Evolutionary conservation across 2,113 vertebrate genomes (phyloP).

Genomic region (Chaetura pelagica): DNA sequence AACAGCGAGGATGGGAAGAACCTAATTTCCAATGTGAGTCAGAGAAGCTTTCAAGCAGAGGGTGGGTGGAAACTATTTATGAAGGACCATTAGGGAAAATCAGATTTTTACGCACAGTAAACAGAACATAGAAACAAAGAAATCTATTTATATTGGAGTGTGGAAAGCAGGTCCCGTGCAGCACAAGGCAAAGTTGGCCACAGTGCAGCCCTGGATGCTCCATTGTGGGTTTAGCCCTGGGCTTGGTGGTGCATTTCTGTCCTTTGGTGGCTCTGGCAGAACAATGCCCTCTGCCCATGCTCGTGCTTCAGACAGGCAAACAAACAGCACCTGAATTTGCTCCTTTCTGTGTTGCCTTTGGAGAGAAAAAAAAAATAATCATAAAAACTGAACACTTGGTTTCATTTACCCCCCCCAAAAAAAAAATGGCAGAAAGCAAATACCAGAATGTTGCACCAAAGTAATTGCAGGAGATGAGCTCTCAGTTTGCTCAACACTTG

Average conservation of each 20-base stretch:
- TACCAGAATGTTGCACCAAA: neutral
- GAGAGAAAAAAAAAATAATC: neutral
- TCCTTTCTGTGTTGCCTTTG: neutral
- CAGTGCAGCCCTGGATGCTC: neutral
- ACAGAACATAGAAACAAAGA: conserved; percentile 45
- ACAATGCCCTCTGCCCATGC: neutral
- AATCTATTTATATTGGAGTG: conserved; percentile 48
- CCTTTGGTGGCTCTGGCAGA: neutral
- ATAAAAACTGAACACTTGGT: neutral
- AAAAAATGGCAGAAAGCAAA: neutral
- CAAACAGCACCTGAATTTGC: neutral
- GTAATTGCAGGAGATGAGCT: neutral
- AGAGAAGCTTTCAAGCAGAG: conserved; percentile 68
- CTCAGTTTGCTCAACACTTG: neutral
- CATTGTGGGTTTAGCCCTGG: neutral
- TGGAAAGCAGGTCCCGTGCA: conserved; percentile 36
- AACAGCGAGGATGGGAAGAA: conserved; percentile 68
- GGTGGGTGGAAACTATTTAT: conserved; percentile 72
- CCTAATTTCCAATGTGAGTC: conserved; percentile 71
- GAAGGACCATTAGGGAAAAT: conserved; percentile 63
- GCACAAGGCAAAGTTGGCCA: neutral
- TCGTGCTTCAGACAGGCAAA: neutral
- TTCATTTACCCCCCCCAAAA: neutral
- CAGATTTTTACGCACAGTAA: conserved; percentile 60
- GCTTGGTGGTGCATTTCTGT: neutral